phyloP scores from a whole-genome alignment of 2,113 vertebrate genomes.

The Elgaria multicarinata region DNA sequence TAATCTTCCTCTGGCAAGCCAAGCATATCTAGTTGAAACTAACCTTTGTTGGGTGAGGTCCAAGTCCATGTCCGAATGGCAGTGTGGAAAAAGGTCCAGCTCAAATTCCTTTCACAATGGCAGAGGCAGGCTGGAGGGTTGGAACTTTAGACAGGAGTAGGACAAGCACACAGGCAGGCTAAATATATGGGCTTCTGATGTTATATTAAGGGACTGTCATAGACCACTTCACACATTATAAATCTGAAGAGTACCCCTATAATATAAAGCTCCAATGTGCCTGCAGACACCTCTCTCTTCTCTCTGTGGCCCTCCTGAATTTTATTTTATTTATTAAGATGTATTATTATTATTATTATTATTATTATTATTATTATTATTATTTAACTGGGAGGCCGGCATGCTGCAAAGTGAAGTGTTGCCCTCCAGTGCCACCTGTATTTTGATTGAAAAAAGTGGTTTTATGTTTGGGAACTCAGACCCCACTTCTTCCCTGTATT shows the following conservation, averaged over 20 bases:
- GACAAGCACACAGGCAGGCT: too few species aligned
- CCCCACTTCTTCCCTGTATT: too few species aligned
- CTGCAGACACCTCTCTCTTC: too few species aligned
- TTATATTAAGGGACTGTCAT: neutral
- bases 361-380: too few species aligned
- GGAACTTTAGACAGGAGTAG: neutral
- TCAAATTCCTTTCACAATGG: neutral
- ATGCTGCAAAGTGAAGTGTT: too few species aligned
- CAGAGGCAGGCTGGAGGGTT: neutral
- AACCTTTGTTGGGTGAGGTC: neutral
- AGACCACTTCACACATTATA: neutral
- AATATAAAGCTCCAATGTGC: neutral
- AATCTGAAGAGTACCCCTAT: neutral
- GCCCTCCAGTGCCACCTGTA: too few species aligned
- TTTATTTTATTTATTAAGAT: too few species aligned
- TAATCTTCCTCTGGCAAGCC: conserved; percentile 17
- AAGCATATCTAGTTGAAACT: conserved; percentile 13
- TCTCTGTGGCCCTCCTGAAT: too few species aligned
- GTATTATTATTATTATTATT: too few species aligned
- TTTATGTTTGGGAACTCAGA: too few species aligned
- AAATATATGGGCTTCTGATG: neutral
- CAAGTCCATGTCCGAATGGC: neutral
- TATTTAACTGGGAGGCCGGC: too few species aligned
- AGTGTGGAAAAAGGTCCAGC: neutral
- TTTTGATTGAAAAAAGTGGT: too few species aligned